These are phyloP conservation scores for Drosophila emarginata DNA, from an alignment of 2,888 invertebrate genomes.

Conservation along the genomic window DNA sequence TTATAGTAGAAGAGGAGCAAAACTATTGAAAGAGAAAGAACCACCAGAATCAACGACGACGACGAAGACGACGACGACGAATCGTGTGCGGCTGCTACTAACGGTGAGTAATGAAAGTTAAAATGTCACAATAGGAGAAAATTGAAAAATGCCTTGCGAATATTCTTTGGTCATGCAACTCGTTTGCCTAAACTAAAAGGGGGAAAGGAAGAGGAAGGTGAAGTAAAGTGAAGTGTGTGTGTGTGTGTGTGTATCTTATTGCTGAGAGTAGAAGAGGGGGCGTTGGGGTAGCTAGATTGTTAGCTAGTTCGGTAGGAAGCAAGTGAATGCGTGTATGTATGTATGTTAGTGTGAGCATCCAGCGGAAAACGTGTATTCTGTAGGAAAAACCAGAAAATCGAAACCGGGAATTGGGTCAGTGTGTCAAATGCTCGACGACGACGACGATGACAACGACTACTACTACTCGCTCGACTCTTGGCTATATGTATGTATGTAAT, in stretches of 20 bases:
- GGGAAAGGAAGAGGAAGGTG: not conserved
- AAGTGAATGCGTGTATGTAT: slow-evolving; percentile 19
- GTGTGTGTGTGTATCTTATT: too few species aligned
- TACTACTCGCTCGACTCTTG: slow-evolving; percentile 39
- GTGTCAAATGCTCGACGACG: slow-evolving; percentile 67
- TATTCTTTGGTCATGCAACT: slow-evolving; percentile 57
- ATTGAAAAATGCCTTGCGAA: slow-evolving; percentile 48
- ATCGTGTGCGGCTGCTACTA: slow-evolving; percentile 10
- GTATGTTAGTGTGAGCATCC: slow-evolving; percentile 50
- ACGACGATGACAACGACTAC: too few species aligned
- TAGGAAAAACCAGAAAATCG: slow-evolving; percentile 79
- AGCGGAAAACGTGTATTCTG: slow-evolving; percentile 72
- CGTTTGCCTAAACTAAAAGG: slow-evolving; percentile 40
- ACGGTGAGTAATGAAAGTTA: slow-evolving; percentile 33
- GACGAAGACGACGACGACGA: not conserved
- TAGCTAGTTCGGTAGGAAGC: slow-evolving; percentile 1
- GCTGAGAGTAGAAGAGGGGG: too few species aligned
- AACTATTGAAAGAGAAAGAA: slow-evolving; percentile 9
- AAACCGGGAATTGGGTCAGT: slow-evolving; percentile 79
- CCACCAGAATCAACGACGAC: slow-evolving; percentile 34
- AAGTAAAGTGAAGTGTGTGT: not conserved
- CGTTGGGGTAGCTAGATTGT: not conserved
- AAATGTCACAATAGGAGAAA: slow-evolving; percentile 31
- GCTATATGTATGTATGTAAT: not conserved
- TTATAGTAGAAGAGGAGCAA: slow-evolving; percentile 13